Conservation (phyloP, 2,888 invertebrate genomes). For the Lacanobia wlatinum region DNA sequence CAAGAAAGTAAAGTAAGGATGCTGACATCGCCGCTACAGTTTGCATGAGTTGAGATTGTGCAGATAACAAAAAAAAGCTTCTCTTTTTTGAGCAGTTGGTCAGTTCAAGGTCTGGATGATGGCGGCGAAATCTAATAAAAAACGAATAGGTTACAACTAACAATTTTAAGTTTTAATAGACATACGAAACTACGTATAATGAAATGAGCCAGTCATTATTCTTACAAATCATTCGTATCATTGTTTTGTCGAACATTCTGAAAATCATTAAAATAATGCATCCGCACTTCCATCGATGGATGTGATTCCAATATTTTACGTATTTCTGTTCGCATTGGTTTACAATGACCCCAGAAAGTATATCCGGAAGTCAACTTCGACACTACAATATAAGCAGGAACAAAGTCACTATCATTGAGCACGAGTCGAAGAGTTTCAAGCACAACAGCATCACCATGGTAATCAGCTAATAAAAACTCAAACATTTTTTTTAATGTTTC, state of each 20-base stretch:
- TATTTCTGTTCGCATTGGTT: constrained; percentile 8
- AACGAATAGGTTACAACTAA: background rate
- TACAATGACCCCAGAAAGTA: constrained; percentile 2
- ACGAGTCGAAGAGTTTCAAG: constrained; percentile 11
- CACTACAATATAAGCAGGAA: constrained; percentile 11
- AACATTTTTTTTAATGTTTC: constrained; percentile 44
- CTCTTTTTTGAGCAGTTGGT: background rate
- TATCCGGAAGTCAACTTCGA: background rate
- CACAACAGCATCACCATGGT: too few species aligned
- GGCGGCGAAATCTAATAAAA: background rate
- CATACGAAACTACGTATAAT: background rate
- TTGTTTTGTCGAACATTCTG: background rate
- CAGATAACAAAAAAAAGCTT: background rate
- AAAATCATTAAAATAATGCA: constrained; percentile 61
- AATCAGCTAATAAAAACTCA: background rate
- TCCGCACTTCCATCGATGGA: constrained; percentile 57
- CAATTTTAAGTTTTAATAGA: background rate
- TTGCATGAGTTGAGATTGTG: background rate
- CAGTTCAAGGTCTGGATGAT: background rate
- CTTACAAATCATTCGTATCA: background rate
- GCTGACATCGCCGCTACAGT: too few species aligned
- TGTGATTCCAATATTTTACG: constrained; percentile 56
- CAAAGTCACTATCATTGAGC: constrained; percentile 9
- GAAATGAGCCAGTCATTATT: background rate
- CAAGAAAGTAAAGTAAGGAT: too few species aligned